These are phyloP conservation scores for Bathynomus jamesi DNA, from an alignment of 1,140 invertebrate species.

Conservation along the genomic window DNA sequence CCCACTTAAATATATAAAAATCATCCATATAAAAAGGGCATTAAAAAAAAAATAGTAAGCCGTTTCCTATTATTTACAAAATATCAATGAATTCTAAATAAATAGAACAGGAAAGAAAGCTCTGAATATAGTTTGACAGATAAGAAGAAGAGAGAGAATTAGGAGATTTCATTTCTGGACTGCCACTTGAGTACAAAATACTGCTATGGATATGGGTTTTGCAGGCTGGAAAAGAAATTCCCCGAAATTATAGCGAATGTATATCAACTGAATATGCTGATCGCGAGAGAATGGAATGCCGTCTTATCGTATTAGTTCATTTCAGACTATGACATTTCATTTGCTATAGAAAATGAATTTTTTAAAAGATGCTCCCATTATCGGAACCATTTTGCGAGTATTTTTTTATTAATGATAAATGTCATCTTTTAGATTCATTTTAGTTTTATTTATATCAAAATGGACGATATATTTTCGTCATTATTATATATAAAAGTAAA, in stretches of 20 bases:
- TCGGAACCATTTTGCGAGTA: background rate
- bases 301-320: background rate
- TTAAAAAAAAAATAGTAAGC: background rate
- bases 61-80: background rate
- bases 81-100: background rate
- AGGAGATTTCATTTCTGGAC: background rate
- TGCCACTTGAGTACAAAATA: background rate
- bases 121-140: background rate
- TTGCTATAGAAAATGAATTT: conserved; percentile 1
- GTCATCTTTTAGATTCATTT: background rate
- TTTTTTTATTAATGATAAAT: background rate
- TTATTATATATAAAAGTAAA: background rate
- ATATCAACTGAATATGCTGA: background rate
- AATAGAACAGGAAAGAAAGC: background rate
- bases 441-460: background rate
- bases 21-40: background rate
- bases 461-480: background rate
- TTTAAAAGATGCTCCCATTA: background rate
- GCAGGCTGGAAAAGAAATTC: background rate
- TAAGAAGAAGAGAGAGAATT: background rate
- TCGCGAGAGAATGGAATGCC: background rate
- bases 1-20: too few relatives aligned
- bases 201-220: background rate
- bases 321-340: background rate
- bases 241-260: background rate